A percentile compares a stretch with the other conserved stretches of the same genome.
phyloP scores from a whole-genome alignment of 2,797 vertebrate species.

The Hypotaenidia philippensis region DNA sequence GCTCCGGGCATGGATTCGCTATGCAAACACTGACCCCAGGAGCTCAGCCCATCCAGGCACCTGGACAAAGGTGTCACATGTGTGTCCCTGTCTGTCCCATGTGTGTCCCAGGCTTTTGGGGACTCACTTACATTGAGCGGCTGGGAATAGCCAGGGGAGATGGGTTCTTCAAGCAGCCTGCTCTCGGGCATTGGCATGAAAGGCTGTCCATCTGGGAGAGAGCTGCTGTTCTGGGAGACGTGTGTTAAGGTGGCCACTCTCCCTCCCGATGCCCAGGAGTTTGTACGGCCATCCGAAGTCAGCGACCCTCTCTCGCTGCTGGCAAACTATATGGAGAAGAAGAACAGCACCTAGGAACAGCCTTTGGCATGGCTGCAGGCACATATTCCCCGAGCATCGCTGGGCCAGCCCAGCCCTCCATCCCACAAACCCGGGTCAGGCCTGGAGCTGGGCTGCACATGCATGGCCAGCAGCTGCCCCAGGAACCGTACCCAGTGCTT shows the following conservation, averaged over 20 bases:
- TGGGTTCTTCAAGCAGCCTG: conserved; percentile 63
- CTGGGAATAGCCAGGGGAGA: conserved; percentile 84
- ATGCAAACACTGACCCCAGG: not conserved
- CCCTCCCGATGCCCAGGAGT: conserved; percentile 72
- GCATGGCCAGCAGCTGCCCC: not conserved
- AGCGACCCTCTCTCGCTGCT: conserved; percentile 67
- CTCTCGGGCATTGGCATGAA: not conserved
- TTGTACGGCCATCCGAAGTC: conserved; percentile 63
- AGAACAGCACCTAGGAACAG: not conserved
- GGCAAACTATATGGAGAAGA: not conserved
- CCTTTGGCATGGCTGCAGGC: accelerated
- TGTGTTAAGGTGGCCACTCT: conserved; percentile 23
- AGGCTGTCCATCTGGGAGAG: conserved; percentile 40
- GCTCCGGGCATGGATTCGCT: not conserved
- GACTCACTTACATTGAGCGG: conserved; percentile 85
- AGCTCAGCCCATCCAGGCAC: not conserved
- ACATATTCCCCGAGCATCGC: not conserved
- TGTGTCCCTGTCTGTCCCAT: not conserved
- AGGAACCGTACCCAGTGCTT: accelerated
- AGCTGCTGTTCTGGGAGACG: conserved; percentile 54
- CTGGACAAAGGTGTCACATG: not conserved
- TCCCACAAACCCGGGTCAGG: accelerated
- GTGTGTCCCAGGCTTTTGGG: accelerated
- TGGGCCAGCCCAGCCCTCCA: not conserved
- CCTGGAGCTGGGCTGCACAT: not conserved